These are phyloP conservation scores for Chaetops frenatus DNA, from an alignment of 2,113 vertebrate species.

Conservation along the genomic window DNA sequence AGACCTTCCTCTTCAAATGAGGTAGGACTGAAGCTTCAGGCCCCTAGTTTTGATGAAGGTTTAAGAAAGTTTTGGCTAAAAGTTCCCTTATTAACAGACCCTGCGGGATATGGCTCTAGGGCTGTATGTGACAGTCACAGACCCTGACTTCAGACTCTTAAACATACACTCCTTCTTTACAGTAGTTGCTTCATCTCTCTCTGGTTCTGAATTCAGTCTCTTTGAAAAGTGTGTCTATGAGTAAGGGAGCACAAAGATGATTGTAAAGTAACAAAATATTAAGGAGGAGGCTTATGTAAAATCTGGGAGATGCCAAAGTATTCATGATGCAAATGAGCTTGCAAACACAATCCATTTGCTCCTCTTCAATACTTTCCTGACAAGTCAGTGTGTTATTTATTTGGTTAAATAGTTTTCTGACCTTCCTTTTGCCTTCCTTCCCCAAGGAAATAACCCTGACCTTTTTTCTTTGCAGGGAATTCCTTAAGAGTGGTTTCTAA, in stretches of 20 bases:
- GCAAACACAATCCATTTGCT: background rate
- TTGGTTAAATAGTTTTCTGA: background rate
- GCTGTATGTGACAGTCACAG: background rate
- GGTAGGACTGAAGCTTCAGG: background rate
- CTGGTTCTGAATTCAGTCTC: background rate
- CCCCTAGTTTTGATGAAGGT: background rate
- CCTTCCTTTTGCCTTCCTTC: background rate
- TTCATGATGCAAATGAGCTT: background rate
- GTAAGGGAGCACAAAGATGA: background rate
- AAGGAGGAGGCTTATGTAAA: background rate
- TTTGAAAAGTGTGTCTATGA: background rate
- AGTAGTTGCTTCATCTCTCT: background rate
- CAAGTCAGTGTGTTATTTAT: background rate
- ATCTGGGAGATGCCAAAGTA: background rate
- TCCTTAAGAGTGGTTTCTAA: background rate
- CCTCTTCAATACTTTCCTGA: background rate
- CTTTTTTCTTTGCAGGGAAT: background rate
- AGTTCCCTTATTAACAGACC: background rate
- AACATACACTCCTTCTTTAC: background rate
- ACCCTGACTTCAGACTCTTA: background rate
- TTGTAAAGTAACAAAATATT: background rate
- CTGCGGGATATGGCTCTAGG: background rate
- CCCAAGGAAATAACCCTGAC: background rate
- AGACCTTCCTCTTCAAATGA: accelerated
- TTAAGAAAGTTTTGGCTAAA: background rate